Evolutionary conservation across 2,113 vertebrate species (phyloP), one percentile per base, ranked within the genome.

Genomic region (Holacanthus passer): DNA sequence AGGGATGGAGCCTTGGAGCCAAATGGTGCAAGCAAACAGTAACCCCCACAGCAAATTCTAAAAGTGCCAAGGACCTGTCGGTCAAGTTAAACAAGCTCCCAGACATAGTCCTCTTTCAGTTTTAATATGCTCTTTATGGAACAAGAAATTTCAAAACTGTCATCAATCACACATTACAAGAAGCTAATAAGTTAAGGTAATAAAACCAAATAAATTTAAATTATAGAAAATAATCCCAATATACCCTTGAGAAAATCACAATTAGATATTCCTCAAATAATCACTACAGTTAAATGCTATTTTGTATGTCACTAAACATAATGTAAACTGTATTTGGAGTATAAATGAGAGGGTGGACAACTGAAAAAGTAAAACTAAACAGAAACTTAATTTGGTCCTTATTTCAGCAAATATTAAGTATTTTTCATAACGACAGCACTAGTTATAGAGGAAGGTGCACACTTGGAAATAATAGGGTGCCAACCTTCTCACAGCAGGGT

Each of bases 401-500:
- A 56, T 65, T 47, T 45, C 39, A 66, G 16, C 20, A 47, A 52
- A 52, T 37, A n/a, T 14, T 35, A 3, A 24, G 12, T 13, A 39
- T 56, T 58, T 56, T 70, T 24, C 52, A 16, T 68, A 14, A 35
- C 3, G 35, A 20, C 1, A 2, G 47, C 11, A 68, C 20, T 55
- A 29, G 11, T 59, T 58, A 45, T 5, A 41, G 35, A 53, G n/a
- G 67, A 43, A 19, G 12, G 1, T 31, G 19, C 24, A 31, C 19
- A 62, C 41, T 65, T 47, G 7, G 9, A 48, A 55, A 70, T 31
- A 50, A 50, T 2, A 37, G 60, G 32, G 17, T 3, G 24, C 13
- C 45, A 73, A 39, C 17, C 56, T 67, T 62, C 45, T 59, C 53
- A 52, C 59, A 58, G 41, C 68, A 67, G 29, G 68, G 35, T 45